Percentiles rank a stretch among this genome's conserved stretches.
Conservation (phyloP, 2,797 vertebrate genomes). For the Tarsius wallacei region DNA sequence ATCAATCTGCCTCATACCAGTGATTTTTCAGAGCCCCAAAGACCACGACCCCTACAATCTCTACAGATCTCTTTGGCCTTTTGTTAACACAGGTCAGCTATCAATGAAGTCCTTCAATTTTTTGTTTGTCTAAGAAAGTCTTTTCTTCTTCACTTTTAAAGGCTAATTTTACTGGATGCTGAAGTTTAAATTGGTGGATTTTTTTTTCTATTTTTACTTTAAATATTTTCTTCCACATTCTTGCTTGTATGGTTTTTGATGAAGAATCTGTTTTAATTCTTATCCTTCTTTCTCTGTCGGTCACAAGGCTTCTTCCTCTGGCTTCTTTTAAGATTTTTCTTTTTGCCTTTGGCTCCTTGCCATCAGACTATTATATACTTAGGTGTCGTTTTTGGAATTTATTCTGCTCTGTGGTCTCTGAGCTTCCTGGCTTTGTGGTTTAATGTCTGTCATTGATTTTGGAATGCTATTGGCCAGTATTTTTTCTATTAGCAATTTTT, state of each 20-base stretch:
- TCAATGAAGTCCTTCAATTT: neutral
- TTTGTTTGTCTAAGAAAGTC: neutral
- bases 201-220: neutral
- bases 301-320: neutral
- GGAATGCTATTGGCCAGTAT: neutral
- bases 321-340: neutral
- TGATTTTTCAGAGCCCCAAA: no score
- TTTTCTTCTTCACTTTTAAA: neutral
- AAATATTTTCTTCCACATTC: neutral
- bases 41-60: neutral
- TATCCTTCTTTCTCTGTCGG: neutral
- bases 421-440: neutral
- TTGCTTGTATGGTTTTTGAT: neutral
- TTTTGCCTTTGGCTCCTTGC: neutral
- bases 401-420: neutral
- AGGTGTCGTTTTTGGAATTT: neutral
- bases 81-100: neutral
- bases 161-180: neutral
- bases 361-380: neutral
- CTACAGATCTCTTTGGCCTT: neutral
- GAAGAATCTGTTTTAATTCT: neutral
- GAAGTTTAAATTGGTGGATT: neutral
- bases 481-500: neutral
- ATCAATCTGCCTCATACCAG: no score
- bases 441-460: conserved; percentile 10